Base-by-base conservation (phyloP, 2,113 vertebrate genomes). In the Cryptoleucopteryx plumbea region DNA sequence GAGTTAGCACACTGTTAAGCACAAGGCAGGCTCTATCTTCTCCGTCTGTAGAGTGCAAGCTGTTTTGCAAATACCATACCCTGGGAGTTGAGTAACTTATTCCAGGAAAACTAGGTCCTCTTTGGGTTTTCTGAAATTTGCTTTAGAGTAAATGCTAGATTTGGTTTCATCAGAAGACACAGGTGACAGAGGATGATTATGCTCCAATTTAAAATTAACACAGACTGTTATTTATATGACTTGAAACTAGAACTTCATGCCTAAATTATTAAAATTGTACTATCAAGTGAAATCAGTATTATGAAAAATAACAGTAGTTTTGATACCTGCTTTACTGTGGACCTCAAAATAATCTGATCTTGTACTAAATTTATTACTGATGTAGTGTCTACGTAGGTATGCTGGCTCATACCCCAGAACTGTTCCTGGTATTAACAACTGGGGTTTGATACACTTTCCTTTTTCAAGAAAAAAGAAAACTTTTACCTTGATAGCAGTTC, bases 401-500 rank as follows among this genome's bases (percentile, higher is more conserved):
- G 23, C 45, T 75, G 63, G 31, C 21, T 56, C 18, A 11, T 11
- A 78, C 42, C 22, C 34, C 23, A 42, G 50, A 66, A 26, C 34
- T 63, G 34, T 52, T 78, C 9, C 36, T 72, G 8, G 16, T 40
- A n/a, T 40, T 67, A 78, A 67, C 17, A 53, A 25, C 42, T 77
- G 3, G 1, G 13, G 11, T 58, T 73, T 79, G 31, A 42, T 25
- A n/a, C 1, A 0, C 29, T 63, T 72, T 56, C 18, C 7, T 25
- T 32, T 8, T 34, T 55, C n/a, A 80, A 93, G 45, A 43, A 48
- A 67, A 66, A 50, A 56, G 3, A 23, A 3, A 62, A 10, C 7
- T 72, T 47, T 10, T 74, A 42, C 14, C 25, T 80, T 6, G 7
- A 36, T 75, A 22, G 45, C 36, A 62, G 22, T 27, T 29, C 19